Percentiles rank a stretch among this genome's conserved stretches.
Conservation (phyloP, 2,113 vertebrate species). For the Synchiropus splendidus region DNA sequence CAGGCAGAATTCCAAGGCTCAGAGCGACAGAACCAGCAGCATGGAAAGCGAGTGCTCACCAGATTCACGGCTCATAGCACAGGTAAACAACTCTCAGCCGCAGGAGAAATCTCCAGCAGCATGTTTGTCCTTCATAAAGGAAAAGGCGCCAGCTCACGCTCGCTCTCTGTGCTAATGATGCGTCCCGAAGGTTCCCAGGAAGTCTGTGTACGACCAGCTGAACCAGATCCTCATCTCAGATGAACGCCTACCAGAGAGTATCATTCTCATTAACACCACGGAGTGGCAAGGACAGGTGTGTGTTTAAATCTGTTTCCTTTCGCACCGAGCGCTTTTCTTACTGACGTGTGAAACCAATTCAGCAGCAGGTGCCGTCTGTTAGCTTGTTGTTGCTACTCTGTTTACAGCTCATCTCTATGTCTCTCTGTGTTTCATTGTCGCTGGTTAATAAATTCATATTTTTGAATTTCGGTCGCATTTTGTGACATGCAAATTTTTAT, state of each 20-base stretch:
- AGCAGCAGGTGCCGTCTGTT: no score
- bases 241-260: conserved; percentile 68
- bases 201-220: conserved; percentile 73
- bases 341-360: conserved; percentile 2
- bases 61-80: conserved; percentile 56
- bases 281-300: conserved; percentile 74
- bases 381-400: no score
- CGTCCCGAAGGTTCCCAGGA: conserved; percentile 62
- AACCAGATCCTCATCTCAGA: conserved; percentile 75
- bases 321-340: background rate
- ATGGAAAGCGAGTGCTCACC: conserved; percentile 66
- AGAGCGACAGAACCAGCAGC: conserved; percentile 65
- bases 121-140: background rate
- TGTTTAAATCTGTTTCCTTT: background rate
- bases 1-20: conserved; percentile 65
- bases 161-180: conserved; percentile 2
- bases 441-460: no score
- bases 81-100: conserved; percentile 33
- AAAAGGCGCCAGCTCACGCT: background rate
- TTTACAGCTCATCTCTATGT: conserved; percentile 9
- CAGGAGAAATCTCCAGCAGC: background rate
- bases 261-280: conserved; percentile 69
- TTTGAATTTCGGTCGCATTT: no score
- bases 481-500: no score
- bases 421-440: conserved; percentile 20